These are phyloP conservation scores for Dolichotis patagonum DNA, from an alignment of 2,113 vertebrate species.

Conservation along the genomic window DNA sequence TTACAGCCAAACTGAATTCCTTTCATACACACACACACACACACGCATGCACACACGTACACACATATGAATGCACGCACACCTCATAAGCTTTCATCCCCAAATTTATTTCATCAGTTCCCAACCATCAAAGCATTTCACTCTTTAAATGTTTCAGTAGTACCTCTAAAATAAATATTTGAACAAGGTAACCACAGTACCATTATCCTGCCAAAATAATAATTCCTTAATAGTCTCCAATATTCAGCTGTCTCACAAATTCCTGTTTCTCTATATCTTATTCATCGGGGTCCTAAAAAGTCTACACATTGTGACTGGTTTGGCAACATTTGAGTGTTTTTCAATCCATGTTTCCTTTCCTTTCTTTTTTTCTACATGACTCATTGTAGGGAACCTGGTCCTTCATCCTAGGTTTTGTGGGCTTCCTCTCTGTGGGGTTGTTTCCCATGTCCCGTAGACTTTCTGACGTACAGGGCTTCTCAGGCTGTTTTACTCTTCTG, in stretches of 20 bases:
- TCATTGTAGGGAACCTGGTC: not conserved
- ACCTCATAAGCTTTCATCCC: not conserved
- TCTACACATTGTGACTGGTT: not conserved
- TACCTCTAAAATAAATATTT: slow-evolving; percentile 20
- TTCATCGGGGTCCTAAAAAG: not conserved
- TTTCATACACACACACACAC: not conserved
- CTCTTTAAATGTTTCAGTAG: not conserved
- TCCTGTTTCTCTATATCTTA: slow-evolving; percentile 6
- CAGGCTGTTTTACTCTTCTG: not conserved
- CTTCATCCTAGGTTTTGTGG: not conserved
- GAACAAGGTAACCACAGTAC: not conserved
- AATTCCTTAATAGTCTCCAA: slow-evolving; percentile 7
- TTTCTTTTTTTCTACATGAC: not conserved
- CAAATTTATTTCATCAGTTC: not conserved
- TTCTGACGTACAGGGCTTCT: not conserved
- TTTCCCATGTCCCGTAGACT: not conserved
- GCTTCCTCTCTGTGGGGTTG: not conserved
- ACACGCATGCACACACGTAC: not conserved
- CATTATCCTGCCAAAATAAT: not conserved
- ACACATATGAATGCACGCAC: not conserved
- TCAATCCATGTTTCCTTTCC: not conserved
- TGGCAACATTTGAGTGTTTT: not conserved
- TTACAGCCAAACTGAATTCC: not conserved
- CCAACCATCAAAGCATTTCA: not conserved
- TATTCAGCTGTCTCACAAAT: not conserved